Percentiles rank a stretch among this genome's conserved stretches.
Evolutionary conservation across 2,113 vertebrate species (phyloP).

Genomic region (Ictalurus punctatus): DNA sequence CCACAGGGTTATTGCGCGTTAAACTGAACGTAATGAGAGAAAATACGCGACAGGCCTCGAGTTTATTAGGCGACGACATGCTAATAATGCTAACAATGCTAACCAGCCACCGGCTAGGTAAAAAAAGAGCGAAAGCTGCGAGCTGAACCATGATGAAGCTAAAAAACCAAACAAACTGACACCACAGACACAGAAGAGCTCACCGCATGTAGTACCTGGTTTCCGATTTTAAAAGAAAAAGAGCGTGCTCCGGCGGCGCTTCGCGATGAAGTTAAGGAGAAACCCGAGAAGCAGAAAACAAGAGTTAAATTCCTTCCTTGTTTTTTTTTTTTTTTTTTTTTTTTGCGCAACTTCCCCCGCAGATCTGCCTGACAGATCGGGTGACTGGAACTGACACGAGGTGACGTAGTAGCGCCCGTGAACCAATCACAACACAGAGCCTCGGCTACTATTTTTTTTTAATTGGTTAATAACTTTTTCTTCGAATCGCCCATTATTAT

Average conservation of each 20-base stretch:
- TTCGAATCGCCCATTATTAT: neutral
- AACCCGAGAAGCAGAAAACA: neutral
- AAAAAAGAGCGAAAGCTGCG: neutral
- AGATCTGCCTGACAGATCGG: conserved; percentile 71
- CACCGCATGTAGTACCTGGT: conserved; percentile 22
- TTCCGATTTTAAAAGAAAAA: neutral
- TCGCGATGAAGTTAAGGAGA: neutral
- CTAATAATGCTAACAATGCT: conserved; percentile 17
- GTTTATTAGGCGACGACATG: conserved; percentile 26
- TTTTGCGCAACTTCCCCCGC: conserved; percentile 69
- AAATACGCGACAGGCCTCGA: neutral
- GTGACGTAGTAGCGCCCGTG: conserved; percentile 39
- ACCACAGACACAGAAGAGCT: neutral
- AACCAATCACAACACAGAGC: conserved; percentile 60
- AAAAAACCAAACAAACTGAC: neutral
- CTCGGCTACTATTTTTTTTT: neutral
- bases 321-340: conserved; percentile 68
- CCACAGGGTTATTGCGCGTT: neutral
- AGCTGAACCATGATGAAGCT: neutral
- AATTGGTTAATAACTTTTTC: neutral
- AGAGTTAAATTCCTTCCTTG: conserved; percentile 49
- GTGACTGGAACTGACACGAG: conserved; percentile 57
- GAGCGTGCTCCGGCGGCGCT: neutral
- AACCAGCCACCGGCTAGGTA: neutral
- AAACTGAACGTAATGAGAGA: neutral